These are phyloP conservation scores for Magallana ariakensis DNA, from an alignment of 1,140 invertebrate species.

Conservation along the genomic window DNA sequence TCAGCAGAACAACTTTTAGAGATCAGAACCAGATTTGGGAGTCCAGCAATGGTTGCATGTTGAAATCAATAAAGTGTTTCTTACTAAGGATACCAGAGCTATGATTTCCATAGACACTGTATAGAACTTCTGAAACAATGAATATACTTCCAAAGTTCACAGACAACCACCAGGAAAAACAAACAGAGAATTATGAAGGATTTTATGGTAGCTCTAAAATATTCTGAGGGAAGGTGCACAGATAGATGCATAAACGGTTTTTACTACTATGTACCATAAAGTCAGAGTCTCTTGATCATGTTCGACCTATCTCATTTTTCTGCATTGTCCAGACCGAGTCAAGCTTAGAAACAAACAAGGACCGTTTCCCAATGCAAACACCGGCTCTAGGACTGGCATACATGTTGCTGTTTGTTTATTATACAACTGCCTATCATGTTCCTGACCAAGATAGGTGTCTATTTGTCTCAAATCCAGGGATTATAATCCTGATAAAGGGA, in stretches of 20 bases:
- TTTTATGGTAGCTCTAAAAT: not conserved
- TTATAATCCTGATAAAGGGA: slow-evolving; percentile 18
- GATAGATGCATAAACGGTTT: too few relatives aligned
- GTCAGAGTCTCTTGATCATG: too few relatives aligned
- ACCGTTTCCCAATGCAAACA: not conserved
- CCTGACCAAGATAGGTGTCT: slow-evolving; percentile 35
- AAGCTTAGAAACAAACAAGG: slow-evolving; percentile 8
- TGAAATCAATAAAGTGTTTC: slow-evolving; percentile 14
- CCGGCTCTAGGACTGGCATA: slow-evolving; percentile 2
- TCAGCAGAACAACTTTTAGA: not conserved
- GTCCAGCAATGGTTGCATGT: not conserved
- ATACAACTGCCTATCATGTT: slow-evolving; percentile 34
- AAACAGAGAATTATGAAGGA: not conserved
- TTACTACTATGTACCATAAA: too few relatives aligned
- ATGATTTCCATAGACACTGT: not conserved
- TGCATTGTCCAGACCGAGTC: not conserved
- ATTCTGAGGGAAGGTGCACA: too few relatives aligned
- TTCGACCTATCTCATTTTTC: too few relatives aligned
- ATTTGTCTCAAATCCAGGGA: slow-evolving; percentile 22
- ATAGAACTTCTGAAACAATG: not conserved
- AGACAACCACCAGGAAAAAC: not conserved
- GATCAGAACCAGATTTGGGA: not conserved
- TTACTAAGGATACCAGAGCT: slow-evolving; percentile 14
- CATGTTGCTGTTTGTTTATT: slow-evolving; percentile 10
- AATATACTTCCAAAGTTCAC: not conserved